Evolutionary conservation across 2,113 vertebrate genomes (phyloP).

Genomic region (Todiramphus saurophagus): DNA sequence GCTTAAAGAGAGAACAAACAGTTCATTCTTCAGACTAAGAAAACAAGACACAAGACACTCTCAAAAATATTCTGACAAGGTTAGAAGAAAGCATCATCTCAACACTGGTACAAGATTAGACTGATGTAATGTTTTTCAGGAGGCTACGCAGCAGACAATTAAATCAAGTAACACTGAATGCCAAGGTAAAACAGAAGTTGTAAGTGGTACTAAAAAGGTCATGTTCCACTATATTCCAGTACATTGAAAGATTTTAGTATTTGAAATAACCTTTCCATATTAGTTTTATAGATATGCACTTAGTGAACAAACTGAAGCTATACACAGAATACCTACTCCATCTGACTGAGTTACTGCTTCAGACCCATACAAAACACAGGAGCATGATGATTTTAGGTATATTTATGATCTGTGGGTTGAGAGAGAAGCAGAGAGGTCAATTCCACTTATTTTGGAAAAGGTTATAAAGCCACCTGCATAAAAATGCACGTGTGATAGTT

Average conservation of each 20-base stretch:
- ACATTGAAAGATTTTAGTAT: background rate
- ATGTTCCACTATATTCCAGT: background rate
- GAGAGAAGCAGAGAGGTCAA: background rate
- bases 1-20: background rate
- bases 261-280: background rate
- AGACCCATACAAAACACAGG: background rate
- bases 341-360: background rate
- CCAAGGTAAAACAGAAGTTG: background rate
- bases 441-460: background rate
- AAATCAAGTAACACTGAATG: background rate
- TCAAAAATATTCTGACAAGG: background rate
- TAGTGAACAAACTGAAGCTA: background rate
- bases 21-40: background rate
- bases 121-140: background rate
- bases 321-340: background rate
- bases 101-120: background rate
- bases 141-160: background rate
- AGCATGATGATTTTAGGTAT: background rate
- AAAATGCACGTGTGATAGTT: background rate
- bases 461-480: background rate
- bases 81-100: background rate
- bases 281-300: background rate
- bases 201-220: background rate
- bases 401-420: background rate
- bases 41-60: background rate